Base-by-base conservation (phyloP, 2,113 vertebrate species). In the Sigmodon hispidus region DNA sequence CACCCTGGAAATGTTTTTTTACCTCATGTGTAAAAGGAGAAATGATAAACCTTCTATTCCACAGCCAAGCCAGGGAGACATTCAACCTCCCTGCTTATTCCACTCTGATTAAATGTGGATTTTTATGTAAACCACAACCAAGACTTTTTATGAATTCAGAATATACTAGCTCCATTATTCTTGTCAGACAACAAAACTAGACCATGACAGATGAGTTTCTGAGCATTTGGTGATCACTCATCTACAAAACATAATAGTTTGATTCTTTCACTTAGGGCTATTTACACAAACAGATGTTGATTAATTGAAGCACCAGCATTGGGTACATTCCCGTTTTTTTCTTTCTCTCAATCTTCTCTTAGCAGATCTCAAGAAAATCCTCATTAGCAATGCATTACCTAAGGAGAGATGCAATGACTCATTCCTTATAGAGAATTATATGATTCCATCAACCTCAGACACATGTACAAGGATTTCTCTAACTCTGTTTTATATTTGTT, bases 191-290 rank as follows among this genome's bases (percentile, higher is more conserved):
- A 86, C 96, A 98, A 98, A 99, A 98, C 98, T 97, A 98, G 98
- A 98, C 97, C 92, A 97, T 98, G 98, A 98, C 97, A 96, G 98
- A 98, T 98, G 98, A 98, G 95, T 97, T 97, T 98, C 94, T 97
- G 94, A 98, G 96, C 97, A 95, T 98, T 98, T 98, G 97, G 97
- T 98, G 98, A 98, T 98, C 96, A 97, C 98, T 98, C 98, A 98
- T 98, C 98, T 98, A 98, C 97, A 98, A 97, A 98, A 96, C 96
- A 86, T 96, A 98, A 97, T 98, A 98, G 97, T 98, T 98, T 98
- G 98, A 98, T 98, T 98, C 96, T 98, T 98, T 98, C 96, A 98
- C 97, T 98, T 98, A 97, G 0, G 36, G 97, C 97, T 98, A 97
- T 98, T 98, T 98, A 97, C 97, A 97, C 98, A 98, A 98, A 96